These are phyloP conservation scores for Saturnia japonica DNA, from an alignment of 2,888 invertebrate species.

Conservation along the genomic window DNA sequence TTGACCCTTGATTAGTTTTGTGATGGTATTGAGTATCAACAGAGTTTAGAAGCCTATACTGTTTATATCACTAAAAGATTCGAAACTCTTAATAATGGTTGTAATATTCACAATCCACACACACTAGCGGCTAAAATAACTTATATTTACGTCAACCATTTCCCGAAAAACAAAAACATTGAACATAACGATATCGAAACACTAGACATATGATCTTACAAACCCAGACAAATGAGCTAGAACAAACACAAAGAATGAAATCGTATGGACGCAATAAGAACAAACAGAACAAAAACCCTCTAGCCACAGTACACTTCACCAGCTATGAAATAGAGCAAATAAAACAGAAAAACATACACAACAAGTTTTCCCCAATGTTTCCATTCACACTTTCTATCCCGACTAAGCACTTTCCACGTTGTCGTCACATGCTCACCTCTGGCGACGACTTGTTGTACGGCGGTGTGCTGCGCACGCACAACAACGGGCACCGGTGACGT, in stretches of 20 bases:
- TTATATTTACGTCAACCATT: neutral
- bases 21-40: neutral
- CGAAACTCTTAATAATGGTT: neutral
- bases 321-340: neutral
- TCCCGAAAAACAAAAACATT: neutral
- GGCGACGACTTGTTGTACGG: slow-evolving; percentile 44
- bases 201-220: neutral
- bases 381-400: neutral
- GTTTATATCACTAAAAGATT: neutral
- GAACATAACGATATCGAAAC: neutral
- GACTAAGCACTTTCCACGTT: neutral
- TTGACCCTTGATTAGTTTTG: neutral
- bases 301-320: neutral
- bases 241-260: neutral
- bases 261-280: neutral
- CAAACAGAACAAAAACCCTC: neutral
- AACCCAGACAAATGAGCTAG: neutral
- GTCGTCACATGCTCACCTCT: slow-evolving; percentile 45
- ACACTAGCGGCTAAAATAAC: neutral
- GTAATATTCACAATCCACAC: neutral
- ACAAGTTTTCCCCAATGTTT: neutral
- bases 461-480: slow-evolving; percentile 38
- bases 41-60: too few species aligned
- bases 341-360: neutral
- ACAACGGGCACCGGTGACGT: slow-evolving; percentile 42